A percentile compares a stretch with the other conserved stretches of the same genome.
Evolutionary conservation across 1,140 invertebrate species (phyloP).

Genomic region (Formica exsecta): DNA sequence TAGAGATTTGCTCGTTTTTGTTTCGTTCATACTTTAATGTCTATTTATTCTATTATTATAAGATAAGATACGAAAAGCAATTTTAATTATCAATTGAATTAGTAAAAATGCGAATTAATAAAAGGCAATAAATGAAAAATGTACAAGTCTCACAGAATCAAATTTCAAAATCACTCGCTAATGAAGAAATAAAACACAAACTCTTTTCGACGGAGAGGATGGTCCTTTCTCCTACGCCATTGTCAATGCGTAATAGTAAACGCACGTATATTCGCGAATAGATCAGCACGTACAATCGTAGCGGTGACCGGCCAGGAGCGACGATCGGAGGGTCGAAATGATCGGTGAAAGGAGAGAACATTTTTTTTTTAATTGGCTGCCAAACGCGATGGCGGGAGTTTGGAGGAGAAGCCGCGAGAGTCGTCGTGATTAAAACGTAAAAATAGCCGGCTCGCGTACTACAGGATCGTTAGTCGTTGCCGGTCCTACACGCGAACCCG

Average conservation of each 20-base stretch:
- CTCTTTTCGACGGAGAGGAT: neutral
- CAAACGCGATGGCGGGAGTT: neutral
- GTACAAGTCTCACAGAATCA: neutral
- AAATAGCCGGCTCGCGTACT: slow-evolving; percentile 68
- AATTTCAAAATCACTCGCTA: neutral
- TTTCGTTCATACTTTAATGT: too few relatives aligned
- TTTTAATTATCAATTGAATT: too few relatives aligned
- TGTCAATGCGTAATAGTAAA: slow-evolving; percentile 15
- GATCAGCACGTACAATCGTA: slow-evolving; percentile 20
- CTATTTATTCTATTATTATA: too few relatives aligned
- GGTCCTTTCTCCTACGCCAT: neutral
- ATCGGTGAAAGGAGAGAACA: slow-evolving; percentile 65
- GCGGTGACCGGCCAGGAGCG: slow-evolving; percentile 22
- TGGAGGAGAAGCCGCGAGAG: slow-evolving; percentile 63
- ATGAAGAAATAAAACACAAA: neutral
- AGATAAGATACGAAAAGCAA: too few relatives aligned
- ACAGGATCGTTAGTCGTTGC: slow-evolving; percentile 66
- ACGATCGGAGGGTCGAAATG: neutral
- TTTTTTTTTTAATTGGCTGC: slow-evolving; percentile 59
- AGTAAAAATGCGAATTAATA: too few relatives aligned
- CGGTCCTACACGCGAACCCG: slow-evolving; percentile 52
- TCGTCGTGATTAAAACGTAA: slow-evolving; percentile 72
- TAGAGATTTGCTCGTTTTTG: too few relatives aligned
- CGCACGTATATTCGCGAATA: slow-evolving; percentile 23
- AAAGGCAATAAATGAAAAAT: too few relatives aligned